phyloP scores from a whole-genome alignment of 2,797 vertebrate species.

The Sebastes oblongus region DNA sequence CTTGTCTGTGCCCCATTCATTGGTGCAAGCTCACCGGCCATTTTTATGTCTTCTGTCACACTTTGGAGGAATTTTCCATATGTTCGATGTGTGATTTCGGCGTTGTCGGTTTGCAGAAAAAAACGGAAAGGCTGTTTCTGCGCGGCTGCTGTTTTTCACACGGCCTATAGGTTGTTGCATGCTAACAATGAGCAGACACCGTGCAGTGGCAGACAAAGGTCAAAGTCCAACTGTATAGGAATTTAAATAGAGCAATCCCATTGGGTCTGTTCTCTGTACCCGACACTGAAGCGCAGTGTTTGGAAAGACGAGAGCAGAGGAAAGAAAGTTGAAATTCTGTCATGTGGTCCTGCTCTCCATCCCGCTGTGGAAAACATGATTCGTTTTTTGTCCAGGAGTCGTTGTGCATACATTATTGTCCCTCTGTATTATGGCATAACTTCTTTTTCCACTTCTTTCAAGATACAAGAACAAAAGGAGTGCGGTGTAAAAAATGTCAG shows the following conservation, averaged over 20 bases:
- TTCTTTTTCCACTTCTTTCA: conserved; percentile 51
- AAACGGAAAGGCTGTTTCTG: background rate
- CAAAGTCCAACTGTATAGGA: conserved; percentile 54
- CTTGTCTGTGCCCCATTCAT: conserved; percentile 52
- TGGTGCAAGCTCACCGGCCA: conserved; percentile 12
- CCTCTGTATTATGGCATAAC: conserved; percentile 65
- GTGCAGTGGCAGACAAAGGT: conserved; percentile 42
- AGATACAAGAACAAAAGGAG: conserved; percentile 57
- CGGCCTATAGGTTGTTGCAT: conserved; percentile 17
- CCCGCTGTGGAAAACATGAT: conserved; percentile 80
- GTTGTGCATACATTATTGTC: conserved; percentile 65
- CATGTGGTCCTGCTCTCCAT: conserved; percentile 65
- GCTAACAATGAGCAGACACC: conserved; percentile 49
- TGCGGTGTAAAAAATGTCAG: conserved; percentile 8
- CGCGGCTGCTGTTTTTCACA: conserved; percentile 16
- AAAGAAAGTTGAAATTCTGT: conserved; percentile 62
- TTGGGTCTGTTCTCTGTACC: conserved; percentile 47
- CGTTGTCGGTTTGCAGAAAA: conserved; percentile 25
- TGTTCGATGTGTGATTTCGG: conserved; percentile 44
- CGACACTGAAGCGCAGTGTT: conserved; percentile 41
- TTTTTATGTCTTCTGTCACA: conserved; percentile 71
- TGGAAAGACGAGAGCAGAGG: conserved; percentile 31
- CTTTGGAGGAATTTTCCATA: conserved; percentile 70
- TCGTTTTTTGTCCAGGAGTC: conserved; percentile 76
- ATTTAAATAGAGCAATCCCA: conserved; percentile 65